Percentiles rank a stretch among this genome's conserved stretches.
phyloP scores from a whole-genome alignment of 2,113 vertebrate species.

The Muntiacus muntjak region DNA sequence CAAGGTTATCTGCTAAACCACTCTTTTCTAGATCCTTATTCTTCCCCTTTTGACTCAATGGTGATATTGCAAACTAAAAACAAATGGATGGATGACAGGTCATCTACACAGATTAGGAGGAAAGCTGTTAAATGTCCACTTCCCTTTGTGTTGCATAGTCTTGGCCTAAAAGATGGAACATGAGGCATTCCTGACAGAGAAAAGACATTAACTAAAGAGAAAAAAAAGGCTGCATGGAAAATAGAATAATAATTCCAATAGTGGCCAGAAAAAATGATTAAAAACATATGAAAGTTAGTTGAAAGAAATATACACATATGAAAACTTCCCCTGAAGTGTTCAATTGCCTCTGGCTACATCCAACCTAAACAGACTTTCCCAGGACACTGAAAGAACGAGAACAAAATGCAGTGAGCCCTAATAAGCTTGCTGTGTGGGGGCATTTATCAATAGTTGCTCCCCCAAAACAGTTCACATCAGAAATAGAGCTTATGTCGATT shows the following conservation, averaged over 20 bases:
- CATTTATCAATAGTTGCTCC: not conserved
- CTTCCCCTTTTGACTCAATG: not conserved
- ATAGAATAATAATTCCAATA: constrained; percentile 29
- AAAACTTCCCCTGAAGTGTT: constrained; percentile 9
- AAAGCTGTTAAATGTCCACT: not conserved
- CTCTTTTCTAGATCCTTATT: not conserved
- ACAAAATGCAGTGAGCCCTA: constrained; percentile 14
- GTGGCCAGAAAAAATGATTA: constrained; percentile 61
- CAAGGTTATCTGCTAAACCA: not conserved
- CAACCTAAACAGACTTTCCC: constrained; percentile 33
- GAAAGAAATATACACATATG: not conserved
- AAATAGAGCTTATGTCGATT: constrained; percentile 41
- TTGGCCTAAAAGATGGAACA: not conserved
- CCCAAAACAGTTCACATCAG: constrained; percentile 52
- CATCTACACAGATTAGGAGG: not conserved
- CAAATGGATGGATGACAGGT: not conserved
- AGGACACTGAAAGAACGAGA: constrained; percentile 39
- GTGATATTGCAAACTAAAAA: not conserved
- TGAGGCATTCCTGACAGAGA: not conserved
- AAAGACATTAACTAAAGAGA: constrained; percentile 3
- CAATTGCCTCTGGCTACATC: not conserved
- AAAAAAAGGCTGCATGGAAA: not conserved
- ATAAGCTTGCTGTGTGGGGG: not conserved
- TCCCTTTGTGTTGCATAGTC: not conserved
- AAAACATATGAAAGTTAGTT: constrained; percentile 64